Evolutionary conservation across 2,797 vertebrate genomes (phyloP), one percentile per base, ranked within the genome.

Genomic region (Rhinatrema bivittatum): DNA sequence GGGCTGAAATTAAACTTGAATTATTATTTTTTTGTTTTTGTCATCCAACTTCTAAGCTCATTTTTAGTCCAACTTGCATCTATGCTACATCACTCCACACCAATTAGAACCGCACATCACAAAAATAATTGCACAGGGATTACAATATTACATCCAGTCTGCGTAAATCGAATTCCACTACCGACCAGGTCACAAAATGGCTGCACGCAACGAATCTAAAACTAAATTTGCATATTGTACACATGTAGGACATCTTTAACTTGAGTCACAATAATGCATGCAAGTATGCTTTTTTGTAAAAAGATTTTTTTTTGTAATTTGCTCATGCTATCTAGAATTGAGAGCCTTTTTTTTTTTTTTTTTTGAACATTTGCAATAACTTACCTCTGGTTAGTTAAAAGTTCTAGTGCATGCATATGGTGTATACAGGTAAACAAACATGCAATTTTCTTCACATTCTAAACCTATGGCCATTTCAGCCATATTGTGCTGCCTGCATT

Each of bases 191-290:
- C 86, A 88, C 88, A 76, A 84, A 86, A 84, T 76, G 88, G 86
- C 79, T 87, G 78, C 86, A 70, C 86, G 82, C 75, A n/a, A 85
- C 89, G 90, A 94, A 68, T 87, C 90, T 91, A 92, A 88, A 89
- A 88, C 86, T 87, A 86, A n/a, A 81, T 79, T 81, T 79, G 84
- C 81, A 84, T 88, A 89, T 86, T 87, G 69, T 83, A 86, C 69
- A 89, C 91, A 87, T 73, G 86, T 88, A 91, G 89, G 90, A 90
- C 75, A 82, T 80, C 84, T 79, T 81, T 75, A 62, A 90, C 87
- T 82, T 81, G 78, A 86, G 85, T 86, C 87, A 97, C 91, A 91
- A 82, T 68, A 81, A 94, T 64, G 85, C 94, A 97, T 98, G 94
- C 93, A 87, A 93, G 82, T 88, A 75, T 75, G 73, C 62, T 82